Evolutionary conservation across 2,888 invertebrate species (phyloP), one percentile per base, ranked within the genome.

Genomic region (Theristus sp.): DNA sequence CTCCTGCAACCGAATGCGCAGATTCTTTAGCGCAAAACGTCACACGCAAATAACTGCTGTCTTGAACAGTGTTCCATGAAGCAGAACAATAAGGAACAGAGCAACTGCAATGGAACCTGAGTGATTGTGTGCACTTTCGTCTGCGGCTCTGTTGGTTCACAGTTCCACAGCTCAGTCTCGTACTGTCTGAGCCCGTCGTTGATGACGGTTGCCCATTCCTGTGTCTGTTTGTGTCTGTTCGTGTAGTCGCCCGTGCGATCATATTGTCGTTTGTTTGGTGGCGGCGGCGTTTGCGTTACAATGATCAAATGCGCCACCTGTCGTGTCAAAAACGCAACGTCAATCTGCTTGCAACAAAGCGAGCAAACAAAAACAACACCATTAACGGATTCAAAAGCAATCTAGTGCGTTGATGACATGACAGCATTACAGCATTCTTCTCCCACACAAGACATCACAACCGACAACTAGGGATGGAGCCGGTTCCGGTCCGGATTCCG

Each of bases 161-260:
- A 60, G 56, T 64, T 84, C 89, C 89, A 88, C 60, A 96, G 77
- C 72, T 93, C 91, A 73, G 93, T 89, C 76, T 98, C 96, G 69
- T 96, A 98, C 69, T 89, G 87, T 72, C 83, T 84, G 26, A 98
- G 81, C n/a, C 96, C 96, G 75, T 96, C 91, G 68, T 93, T 91
- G 68, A 98, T 98, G 54, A 88, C 86, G 78, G 90, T 86, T 68
- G 87, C 90, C 68, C 94, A 79, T 72, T 94, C 91, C 76, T 91
- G 88, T 13, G 87, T 86, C 78, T 94, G 89, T 81, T 93, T 93
- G 31, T n/a, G 25, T 3, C 25, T 10, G 3, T 2, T 24, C 63
- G 83, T 84, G 83, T 83, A 86, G 71, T 89, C 91, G 0, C 89
- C 90, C 1, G 88, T 88, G 56, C 89, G 82, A 78, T 94, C 94